phyloP scores from a whole-genome alignment of 1,140 invertebrate genomes.

The Drosophila azteca region DNA sequence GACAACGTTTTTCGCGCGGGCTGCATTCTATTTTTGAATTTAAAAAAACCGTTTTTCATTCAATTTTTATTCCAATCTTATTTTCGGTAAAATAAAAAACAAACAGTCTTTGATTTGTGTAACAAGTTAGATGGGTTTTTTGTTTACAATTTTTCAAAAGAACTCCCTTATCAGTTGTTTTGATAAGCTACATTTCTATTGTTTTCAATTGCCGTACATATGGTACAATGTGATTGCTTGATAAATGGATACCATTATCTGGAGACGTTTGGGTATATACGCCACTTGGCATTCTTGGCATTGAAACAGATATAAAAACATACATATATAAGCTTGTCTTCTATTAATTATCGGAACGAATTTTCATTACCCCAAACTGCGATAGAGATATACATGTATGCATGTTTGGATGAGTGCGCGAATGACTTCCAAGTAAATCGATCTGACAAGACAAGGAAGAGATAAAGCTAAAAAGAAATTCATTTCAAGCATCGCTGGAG shows the following conservation, averaged over 20 bases:
- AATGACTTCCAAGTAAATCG: slow-evolving; percentile 49
- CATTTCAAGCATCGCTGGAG: slow-evolving; percentile 72
- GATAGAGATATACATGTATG: slow-evolving; percentile 38
- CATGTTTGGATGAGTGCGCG: slow-evolving; percentile 15
- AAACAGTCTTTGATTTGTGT: too few species aligned
- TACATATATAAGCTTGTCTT: slow-evolving; percentile 58
- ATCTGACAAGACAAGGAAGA: slow-evolving; percentile 34
- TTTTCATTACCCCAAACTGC: slow-evolving; percentile 62
- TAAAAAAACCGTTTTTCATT: too few species aligned
- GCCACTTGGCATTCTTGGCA: slow-evolving; percentile 44
- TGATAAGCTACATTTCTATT: slow-evolving; percentile 1
- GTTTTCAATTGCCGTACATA: background rate
- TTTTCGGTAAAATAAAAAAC: too few species aligned
- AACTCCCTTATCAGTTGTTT: too few species aligned
- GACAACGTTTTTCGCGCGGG: too few species aligned
- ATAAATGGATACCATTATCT: slow-evolving; percentile 25
- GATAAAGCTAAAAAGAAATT: slow-evolving; percentile 62
- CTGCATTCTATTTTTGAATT: too few species aligned
- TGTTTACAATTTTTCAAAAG: too few species aligned
- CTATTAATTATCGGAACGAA: slow-evolving; percentile 79
- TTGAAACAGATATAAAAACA: slow-evolving; percentile 33
- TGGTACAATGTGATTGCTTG: slow-evolving; percentile 11
- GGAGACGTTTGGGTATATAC: background rate
- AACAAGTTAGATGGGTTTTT: too few species aligned
- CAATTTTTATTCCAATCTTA: too few species aligned